phyloP scores from a whole-genome alignment of 2,113 vertebrate genomes.

The Bombycilla garrulus region DNA sequence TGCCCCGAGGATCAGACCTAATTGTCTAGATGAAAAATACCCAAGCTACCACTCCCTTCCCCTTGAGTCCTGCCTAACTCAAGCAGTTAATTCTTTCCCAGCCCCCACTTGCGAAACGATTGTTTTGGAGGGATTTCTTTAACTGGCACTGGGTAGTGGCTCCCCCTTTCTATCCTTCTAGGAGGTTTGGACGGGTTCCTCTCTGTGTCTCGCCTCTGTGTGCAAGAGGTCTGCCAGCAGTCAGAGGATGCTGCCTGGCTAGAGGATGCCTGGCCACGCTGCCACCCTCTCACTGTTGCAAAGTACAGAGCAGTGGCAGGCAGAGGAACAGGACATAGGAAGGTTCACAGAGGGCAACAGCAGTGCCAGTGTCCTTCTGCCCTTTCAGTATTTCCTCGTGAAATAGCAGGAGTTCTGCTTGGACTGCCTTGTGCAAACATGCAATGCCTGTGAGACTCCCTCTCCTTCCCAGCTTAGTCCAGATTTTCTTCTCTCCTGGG shows the following conservation, averaged over 20 bases:
- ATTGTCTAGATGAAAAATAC: slow-evolving; percentile 43
- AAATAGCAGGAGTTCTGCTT: not conserved
- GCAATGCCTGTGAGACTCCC: not conserved
- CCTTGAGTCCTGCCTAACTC: slow-evolving; percentile 21
- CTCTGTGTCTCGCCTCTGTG: not conserved
- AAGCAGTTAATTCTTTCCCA: slow-evolving; percentile 1
- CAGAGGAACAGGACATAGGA: not conserved
- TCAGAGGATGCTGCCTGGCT: not conserved
- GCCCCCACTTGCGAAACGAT: not conserved
- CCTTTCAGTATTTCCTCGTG: not conserved
- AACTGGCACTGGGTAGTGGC: not conserved
- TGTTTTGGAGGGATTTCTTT: not conserved
- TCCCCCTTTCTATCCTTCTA: not conserved
- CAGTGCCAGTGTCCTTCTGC: not conserved
- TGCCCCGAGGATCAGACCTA: slow-evolving; percentile 33
- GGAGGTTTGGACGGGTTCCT: not conserved
- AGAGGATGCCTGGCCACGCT: not conserved
- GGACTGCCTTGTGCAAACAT: not conserved
- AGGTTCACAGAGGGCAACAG: not conserved
- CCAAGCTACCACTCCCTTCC: slow-evolving; percentile 21
- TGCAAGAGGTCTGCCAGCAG: not conserved
- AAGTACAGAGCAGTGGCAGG: not conserved
- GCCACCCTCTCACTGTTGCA: not conserved
- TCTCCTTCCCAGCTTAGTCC: not conserved
- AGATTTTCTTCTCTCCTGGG: not conserved